Evolutionary conservation across 2,797 vertebrate genomes (phyloP).

Genomic region (Mormyrops boulengeri): DNA sequence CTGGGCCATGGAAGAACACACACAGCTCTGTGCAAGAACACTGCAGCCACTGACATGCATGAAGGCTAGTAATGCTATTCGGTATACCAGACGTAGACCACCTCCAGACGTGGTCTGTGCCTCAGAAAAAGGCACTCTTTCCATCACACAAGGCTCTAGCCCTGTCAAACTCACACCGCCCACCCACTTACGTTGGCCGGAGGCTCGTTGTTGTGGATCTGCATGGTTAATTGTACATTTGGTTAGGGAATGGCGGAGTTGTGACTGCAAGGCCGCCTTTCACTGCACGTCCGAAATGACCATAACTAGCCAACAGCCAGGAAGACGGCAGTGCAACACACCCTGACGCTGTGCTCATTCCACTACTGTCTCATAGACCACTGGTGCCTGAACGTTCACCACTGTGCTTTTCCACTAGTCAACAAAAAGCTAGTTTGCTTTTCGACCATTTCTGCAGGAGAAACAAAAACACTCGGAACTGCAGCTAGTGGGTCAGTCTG

Average conservation of each 20-base stretch:
- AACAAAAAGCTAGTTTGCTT: not conserved
- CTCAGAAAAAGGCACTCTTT: not conserved
- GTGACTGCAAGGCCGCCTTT: not conserved
- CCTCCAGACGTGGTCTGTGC: not conserved
- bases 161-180: not conserved
- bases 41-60: not conserved
- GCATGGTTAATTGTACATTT: not conserved
- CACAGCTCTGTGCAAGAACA: not conserved
- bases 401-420: not conserved
- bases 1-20: not conserved
- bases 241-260: not conserved
- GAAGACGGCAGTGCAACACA: not conserved
- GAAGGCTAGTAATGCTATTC: not conserved
- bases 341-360: not conserved
- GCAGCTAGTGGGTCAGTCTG: not conserved
- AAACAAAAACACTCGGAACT: not conserved
- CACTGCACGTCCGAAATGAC: not conserved
- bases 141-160: not conserved
- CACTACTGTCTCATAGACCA: not conserved
- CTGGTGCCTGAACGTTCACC: not conserved
- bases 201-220: not conserved
- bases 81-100: not conserved
- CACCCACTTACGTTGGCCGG: not conserved
- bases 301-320: not conserved
- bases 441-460: not conserved